Base-by-base conservation (phyloP, 1,140 invertebrate species). In the Thalassaphorura encarpata region DNA sequence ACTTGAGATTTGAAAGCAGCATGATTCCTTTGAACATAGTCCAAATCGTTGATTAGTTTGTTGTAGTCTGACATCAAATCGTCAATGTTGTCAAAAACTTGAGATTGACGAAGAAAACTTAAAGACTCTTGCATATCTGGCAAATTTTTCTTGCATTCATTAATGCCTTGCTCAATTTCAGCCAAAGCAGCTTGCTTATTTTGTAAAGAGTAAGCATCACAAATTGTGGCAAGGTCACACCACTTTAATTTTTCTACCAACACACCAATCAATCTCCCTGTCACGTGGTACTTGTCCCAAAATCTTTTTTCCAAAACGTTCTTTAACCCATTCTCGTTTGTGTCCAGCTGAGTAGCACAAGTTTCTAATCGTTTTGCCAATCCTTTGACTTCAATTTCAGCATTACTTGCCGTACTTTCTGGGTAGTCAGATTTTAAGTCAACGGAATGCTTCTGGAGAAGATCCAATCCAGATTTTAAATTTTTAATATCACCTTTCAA, bases 181-280 rank as follows among this genome's bases (percentile, higher is more conserved):
- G 75, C 69, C n/a, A 94, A 67, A 6, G 89, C 84, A 2, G 83
- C 79, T 67, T 87, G 77, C 73, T 96, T 96, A 0, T 89, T 83
- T 75, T 95, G 87, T n/a, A 95, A 74, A 69, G 89, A 93, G 67
- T 91, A 94, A 68, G 83, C 82, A 68, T 96, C 90, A 66, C 84
- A 89, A 27, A 81, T 81, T 5, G 83, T 78, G 69, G 95, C 90
- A 0, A 87, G 85, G 59, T 83, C 78, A 71, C 90, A 95, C 89
- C 91, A 96, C n/a, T 79, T 75, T 0, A 92, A 80, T 71, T 96
- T 96, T 67, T 96, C 92, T 60, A 83, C 83, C 46, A 84, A 80
- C 1, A 83, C 81, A 41, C 77, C 75, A 3, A 95, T 77, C 69
- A 85, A 82, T 61, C 88, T 79, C 66, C 88, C 83, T 21, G 91